Evolutionary conservation across 2,113 vertebrate genomes (phyloP), one percentile per base, ranked within the genome.

Genomic region (Callipepla squamata): DNA sequence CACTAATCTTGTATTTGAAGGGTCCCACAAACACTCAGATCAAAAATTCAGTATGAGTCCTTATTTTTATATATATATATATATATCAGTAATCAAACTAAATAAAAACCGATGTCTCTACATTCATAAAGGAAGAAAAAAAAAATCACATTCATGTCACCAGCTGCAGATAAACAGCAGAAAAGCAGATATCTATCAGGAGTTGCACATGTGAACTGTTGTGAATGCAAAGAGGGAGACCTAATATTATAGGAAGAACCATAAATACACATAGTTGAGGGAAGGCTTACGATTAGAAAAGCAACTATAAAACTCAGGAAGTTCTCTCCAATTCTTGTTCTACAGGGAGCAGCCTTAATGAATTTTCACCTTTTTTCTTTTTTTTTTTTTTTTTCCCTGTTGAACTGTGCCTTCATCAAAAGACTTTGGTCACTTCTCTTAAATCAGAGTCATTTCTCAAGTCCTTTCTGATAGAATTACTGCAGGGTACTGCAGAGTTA

Each of bases 141-240:
- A 18, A 77, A 77, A 87, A 61, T 94, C 75, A 42, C 16, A 69
- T 57, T 63, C 50, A 80, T 9, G 20, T 85, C 63, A 85, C 62
- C 82, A 95, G 44, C 48, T 89, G 75, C 81, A 87, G 62, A 93
- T 26, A 81, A 94, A 87, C 1, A 92, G 53, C 32, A 87, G 91
- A 73, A 94, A 89, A 66, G 36, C 44, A 23, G 1, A 0, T 44
- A 74, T 45, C 62, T 82, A 58, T 67, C 84, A 82, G 81, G 59
- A 92, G 67, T 59, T 67, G 59, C 62, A 77, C 16, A 34, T 28
- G 11, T 38, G 42, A 91, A 50, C 59, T 63, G 38, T 2, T 61
- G 68, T 57, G 59, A 92, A 91, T 7, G 21, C 58, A 65, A 81
- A 90, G 83, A 70, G 68, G 45, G 76, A 80, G 34, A 73, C 21